Base-by-base conservation (phyloP, 2,888 invertebrate genomes). In the Erpobdella octoculata region DNA sequence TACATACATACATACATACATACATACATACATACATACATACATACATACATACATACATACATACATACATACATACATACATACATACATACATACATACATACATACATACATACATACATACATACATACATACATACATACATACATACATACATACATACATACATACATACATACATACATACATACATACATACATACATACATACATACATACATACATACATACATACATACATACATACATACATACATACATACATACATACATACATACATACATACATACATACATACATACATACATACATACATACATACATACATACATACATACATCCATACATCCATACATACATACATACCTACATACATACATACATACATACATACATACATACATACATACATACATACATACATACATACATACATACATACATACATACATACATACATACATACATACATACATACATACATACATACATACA, bases 391-490 rank as follows among this genome's bases (percentile, higher is more conserved):
- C n/a, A n/a, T 41, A 41, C n/a, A n/a, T n/a, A n/a, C n/a, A n/a
- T n/a, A n/a, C n/a, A n/a, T n/a, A n/a, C n/a, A n/a, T n/a, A n/a
- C n/a, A n/a, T n/a, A n/a, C n/a, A n/a, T n/a, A n/a, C n/a, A n/a
- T n/a, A n/a, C n/a, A n/a, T n/a, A n/a, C n/a, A n/a, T n/a, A n/a
- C n/a, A n/a, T n/a, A n/a, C n/a, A n/a, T 41, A 41, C 46, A 41
- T n/a, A 12, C 46, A n/a, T n/a, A 41, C 46, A 41, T n/a, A 41
- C 46, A 41, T 15, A 41, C 46, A 41, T n/a, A 41, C 46, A 41
- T n/a, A 41, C 46, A 41, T n/a, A 41, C 46, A n/a, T n/a, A 41
- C 46, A n/a, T n/a, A 41, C 46, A 41, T n/a, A 41, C 46, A 41
- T n/a, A 41, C 46, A 41, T n/a, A 41, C 46, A 41, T 41, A 41